phyloP scores from a whole-genome alignment of 2,888 invertebrate species.

The Pterostichus niger region DNA sequence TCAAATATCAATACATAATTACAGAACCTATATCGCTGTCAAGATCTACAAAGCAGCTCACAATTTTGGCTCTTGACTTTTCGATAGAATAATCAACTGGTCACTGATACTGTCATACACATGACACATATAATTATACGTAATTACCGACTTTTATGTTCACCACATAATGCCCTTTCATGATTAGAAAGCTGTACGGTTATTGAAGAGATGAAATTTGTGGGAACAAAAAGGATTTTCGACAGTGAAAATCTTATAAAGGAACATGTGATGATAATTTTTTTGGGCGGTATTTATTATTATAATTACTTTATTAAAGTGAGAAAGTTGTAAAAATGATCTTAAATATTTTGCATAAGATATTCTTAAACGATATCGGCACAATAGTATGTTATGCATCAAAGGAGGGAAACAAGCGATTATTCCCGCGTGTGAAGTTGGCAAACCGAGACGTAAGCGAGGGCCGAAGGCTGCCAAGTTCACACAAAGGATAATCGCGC shows the following conservation, averaged over 20 bases:
- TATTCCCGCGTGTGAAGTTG: too few relatives aligned
- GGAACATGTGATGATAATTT: background rate
- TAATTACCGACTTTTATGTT: slow-evolving; percentile 49
- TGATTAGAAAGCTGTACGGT: slow-evolving; percentile 44
- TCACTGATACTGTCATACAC: slow-evolving; percentile 56
- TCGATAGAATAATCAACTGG: slow-evolving; percentile 43
- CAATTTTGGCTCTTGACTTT: slow-evolving; percentile 26
- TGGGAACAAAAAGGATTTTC: slow-evolving; percentile 14
- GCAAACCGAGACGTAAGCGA: too few relatives aligned
- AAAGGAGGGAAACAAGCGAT: too few relatives aligned
- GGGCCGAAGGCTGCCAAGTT: too few relatives aligned
- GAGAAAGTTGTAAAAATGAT: too few relatives aligned
- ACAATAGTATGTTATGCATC: too few relatives aligned
- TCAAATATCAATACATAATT: slow-evolving; percentile 59
- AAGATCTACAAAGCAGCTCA: background rate
- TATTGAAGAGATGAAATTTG: slow-evolving; percentile 27
- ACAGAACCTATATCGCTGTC: slow-evolving; percentile 59
- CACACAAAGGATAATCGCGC: too few relatives aligned
- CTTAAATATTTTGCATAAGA: too few relatives aligned
- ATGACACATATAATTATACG: slow-evolving; percentile 46
- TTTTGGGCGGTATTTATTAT: too few relatives aligned
- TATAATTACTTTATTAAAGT: too few relatives aligned
- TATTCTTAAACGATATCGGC: too few relatives aligned
- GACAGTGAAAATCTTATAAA: background rate
- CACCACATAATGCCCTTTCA: slow-evolving; percentile 47